Evolutionary conservation across 1,140 invertebrate genomes (phyloP).

Genomic region (Zaprionus lachaisei): DNA sequence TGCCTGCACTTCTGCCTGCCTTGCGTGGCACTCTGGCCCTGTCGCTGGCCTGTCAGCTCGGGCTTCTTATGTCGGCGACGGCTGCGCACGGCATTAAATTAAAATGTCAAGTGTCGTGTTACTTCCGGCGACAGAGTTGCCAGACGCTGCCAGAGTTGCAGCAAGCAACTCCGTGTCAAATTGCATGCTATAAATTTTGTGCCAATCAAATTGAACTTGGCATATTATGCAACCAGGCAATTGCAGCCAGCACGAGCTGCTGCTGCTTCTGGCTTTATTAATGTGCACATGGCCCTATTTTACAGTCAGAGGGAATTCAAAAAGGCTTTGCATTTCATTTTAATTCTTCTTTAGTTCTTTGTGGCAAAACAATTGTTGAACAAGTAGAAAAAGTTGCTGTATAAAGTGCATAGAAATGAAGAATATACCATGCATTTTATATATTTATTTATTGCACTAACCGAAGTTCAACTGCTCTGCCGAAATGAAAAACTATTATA

Average conservation of each 20-base stretch:
- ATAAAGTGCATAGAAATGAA: conserved; percentile 57
- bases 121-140: conserved; percentile 66
- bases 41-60: neutral
- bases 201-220: conserved; percentile 77
- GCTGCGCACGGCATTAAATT: conserved; percentile 77
- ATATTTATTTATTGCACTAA: conserved; percentile 29
- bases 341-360: conserved; percentile 57
- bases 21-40: neutral
- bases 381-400: conserved; percentile 9
- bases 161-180: conserved; percentile 73
- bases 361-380: conserved; percentile 19
- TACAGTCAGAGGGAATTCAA: conserved; percentile 39
- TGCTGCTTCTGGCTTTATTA: conserved; percentile 35
- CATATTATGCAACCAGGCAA: conserved; percentile 61
- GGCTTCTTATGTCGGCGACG: conserved; percentile 34
- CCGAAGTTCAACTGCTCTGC: neutral
- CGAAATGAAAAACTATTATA: no score
- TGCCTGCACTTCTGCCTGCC: neutral
- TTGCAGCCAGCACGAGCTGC: conserved; percentile 21
- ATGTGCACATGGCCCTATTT: conserved; percentile 11
- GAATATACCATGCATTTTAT: conserved; percentile 50
- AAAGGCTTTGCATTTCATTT: conserved; percentile 60
- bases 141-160: conserved; percentile 18
- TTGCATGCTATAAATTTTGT: conserved; percentile 81
- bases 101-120: conserved; percentile 82